Conservation (phyloP, 2,888 invertebrate species). For the Drosophila mimetica region DNA sequence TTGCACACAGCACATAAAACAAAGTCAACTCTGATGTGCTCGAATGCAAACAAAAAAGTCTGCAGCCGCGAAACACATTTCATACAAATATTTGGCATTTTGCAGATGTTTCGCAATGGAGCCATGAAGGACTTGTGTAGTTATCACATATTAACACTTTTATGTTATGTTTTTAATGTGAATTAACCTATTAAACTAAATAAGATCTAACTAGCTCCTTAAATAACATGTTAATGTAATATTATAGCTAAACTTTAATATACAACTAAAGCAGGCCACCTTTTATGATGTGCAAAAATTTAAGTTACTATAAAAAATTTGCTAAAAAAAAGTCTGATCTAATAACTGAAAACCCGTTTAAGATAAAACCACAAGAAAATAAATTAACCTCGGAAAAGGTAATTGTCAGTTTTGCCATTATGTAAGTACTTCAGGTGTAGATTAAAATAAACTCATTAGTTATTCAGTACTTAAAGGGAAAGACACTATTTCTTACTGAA, state of each 20-base stretch:
- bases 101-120: conserved; percentile 8
- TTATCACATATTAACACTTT: not conserved
- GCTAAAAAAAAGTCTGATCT: too few relatives aligned
- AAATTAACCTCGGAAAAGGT: not conserved
- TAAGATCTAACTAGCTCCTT: not conserved
- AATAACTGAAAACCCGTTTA: not conserved
- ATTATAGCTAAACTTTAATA: too few relatives aligned
- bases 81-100: conserved; percentile 7
- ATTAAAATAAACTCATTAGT: not conserved
- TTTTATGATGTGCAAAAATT: too few relatives aligned
- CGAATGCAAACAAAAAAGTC: conserved; percentile 23
- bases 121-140: conserved; percentile 17
- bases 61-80: conserved; percentile 13
- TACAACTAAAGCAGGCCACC: too few relatives aligned
- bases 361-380: not conserved
- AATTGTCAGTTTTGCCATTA: not conserved
- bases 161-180: not conserved
- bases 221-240: not conserved
- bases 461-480: not conserved
- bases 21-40: conserved; percentile 1
- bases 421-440: not conserved
- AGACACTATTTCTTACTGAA: not conserved
- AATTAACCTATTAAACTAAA: conserved; percentile 8
- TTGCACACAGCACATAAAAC: conserved; percentile 27
- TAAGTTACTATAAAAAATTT: too few relatives aligned